Conservation (phyloP, 2,113 vertebrate genomes). For the Lampris incognitus region DNA sequence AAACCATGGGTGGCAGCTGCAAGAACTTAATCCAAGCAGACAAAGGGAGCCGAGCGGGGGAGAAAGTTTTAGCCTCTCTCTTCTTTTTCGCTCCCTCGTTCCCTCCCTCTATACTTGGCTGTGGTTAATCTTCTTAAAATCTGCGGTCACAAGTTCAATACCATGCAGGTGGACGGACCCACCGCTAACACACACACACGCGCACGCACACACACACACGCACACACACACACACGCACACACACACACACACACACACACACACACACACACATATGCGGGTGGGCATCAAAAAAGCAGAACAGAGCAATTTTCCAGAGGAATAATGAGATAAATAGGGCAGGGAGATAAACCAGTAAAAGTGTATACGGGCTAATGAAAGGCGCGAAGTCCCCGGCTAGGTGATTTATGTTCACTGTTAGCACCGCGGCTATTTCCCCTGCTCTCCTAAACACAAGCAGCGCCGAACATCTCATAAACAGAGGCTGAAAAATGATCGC, state of each 20-base stretch:
- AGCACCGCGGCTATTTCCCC: constrained; percentile 63
- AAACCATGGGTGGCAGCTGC: constrained; percentile 81
- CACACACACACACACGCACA: constrained; percentile 46
- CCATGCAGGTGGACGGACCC: constrained; percentile 78
- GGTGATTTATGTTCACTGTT: constrained; percentile 80
- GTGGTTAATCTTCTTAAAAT: constrained; percentile 82
- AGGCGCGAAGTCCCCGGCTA: constrained; percentile 69
- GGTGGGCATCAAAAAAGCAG: constrained; percentile 73
- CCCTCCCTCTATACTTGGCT: constrained; percentile 77
- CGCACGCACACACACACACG: neutral
- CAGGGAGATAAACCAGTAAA: constrained; percentile 78
- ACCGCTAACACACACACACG: constrained; percentile 57
- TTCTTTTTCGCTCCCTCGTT: constrained; percentile 74
- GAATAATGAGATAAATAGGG: constrained; percentile 81
- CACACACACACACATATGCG: constrained; percentile 45
- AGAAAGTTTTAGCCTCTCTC: constrained; percentile 77
- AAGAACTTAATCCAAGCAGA: constrained; percentile 81
- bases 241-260: constrained; percentile 11
- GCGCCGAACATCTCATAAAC: constrained; percentile 70
- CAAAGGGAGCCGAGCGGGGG: constrained; percentile 77
- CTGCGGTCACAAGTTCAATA: constrained; percentile 81
- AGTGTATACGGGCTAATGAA: constrained; percentile 77
- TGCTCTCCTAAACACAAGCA: constrained; percentile 64
- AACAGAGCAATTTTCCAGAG: constrained; percentile 73
- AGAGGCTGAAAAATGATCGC: constrained; percentile 73